phyloP scores from a whole-genome alignment of 2,888 invertebrate species.

The Augochlorella aurata region DNA sequence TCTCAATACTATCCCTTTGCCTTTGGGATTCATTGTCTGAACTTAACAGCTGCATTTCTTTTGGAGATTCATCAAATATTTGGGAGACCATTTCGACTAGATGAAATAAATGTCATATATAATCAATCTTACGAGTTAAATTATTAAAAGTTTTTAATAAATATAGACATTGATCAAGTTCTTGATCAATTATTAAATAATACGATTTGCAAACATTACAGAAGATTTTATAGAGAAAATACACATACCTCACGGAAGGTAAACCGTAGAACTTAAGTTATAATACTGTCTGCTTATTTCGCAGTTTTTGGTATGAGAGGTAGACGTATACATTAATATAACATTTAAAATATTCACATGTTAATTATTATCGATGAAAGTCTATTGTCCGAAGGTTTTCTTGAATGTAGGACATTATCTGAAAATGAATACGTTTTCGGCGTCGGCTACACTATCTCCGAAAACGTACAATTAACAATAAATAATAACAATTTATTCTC shows the following conservation, averaged over 20 bases:
- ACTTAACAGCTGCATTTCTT: slow-evolving; percentile 53
- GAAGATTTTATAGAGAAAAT: not conserved
- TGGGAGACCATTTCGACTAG: slow-evolving; percentile 52
- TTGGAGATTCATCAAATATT: slow-evolving; percentile 50
- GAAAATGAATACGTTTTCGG: slow-evolving; percentile 17
- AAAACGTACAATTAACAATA: not conserved
- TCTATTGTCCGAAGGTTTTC: slow-evolving; percentile 25
- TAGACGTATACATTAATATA: slow-evolving; percentile 1
- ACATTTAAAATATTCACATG: not conserved
- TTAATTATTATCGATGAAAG: slow-evolving; percentile 42
- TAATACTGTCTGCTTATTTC: slow-evolving; percentile 4
- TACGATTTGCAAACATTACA: slow-evolving; percentile 4
- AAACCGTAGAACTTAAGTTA: slow-evolving; percentile 16
- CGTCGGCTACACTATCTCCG: not conserved
- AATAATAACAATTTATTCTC: not conserved
- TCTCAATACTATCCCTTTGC: slow-evolving; percentile 65
- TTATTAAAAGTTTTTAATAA: not conserved
- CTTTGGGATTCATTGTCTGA: slow-evolving; percentile 52
- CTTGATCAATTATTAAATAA: not conserved
- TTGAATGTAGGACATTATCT: slow-evolving; percentile 31
- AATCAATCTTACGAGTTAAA: not conserved
- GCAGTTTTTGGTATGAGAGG: slow-evolving; percentile 14
- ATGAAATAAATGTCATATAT: slow-evolving; percentile 1
- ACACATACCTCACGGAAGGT: slow-evolving; percentile 14
- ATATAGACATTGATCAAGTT: not conserved